These are phyloP conservation scores for Zonotrichia leucophrys DNA, from an alignment of 2,113 vertebrate species.

Conservation along the genomic window DNA sequence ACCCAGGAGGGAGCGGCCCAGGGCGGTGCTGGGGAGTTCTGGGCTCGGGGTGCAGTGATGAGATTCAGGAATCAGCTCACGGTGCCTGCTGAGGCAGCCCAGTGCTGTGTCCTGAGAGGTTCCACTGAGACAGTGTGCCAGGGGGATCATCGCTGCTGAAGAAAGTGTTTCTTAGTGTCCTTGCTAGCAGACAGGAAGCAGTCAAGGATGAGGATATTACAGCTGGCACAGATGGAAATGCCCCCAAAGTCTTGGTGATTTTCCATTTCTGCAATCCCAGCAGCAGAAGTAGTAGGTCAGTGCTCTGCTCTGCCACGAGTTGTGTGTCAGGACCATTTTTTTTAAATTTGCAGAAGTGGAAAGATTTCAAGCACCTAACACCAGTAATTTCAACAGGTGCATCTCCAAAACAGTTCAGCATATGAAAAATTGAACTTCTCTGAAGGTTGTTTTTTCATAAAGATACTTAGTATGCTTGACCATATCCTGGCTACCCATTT, in stretches of 20 bases:
- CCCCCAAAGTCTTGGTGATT: neutral
- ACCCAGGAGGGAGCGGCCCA: neutral
- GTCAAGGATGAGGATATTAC: neutral
- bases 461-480: neutral
- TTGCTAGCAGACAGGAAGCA: neutral
- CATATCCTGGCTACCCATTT: neutral
- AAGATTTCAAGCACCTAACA: neutral
- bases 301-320: neutral
- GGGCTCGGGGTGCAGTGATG: neutral
- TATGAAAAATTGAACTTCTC: neutral
- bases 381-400: neutral
- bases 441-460: neutral
- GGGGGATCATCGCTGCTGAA: neutral
- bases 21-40: neutral
- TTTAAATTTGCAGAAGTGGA: neutral
- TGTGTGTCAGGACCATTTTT: neutral
- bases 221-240: neutral
- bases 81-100: neutral
- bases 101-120: neutral
- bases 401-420: neutral
- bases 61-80: neutral
- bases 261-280: neutral
- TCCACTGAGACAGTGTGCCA: rapidly evolving
- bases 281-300: neutral
- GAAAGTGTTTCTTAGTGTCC: neutral